phyloP scores from a whole-genome alignment of 2,113 vertebrate species.

The Paedocypris sp. region DNA sequence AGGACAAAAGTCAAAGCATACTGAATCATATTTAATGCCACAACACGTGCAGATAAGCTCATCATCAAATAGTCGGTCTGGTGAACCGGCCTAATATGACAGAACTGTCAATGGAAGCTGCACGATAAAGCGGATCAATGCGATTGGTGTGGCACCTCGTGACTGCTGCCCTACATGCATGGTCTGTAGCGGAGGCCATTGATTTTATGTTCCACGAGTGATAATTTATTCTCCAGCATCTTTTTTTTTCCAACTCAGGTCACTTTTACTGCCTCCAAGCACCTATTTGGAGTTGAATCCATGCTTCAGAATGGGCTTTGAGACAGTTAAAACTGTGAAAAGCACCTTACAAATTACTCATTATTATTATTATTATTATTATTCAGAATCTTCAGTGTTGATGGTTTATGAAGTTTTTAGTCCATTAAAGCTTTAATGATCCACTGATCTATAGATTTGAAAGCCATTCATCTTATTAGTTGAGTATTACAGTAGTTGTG shows the following conservation, averaged over 20 bases:
- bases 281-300: background rate
- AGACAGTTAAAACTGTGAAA: too few relatives aligned
- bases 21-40: background rate
- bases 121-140: constrained; percentile 18
- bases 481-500: too few relatives aligned
- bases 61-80: constrained; percentile 12
- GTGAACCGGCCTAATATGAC: constrained; percentile 6
- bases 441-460: background rate
- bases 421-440: constrained; percentile 1
- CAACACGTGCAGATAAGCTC: background rate
- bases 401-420: constrained; percentile 12
- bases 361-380: too few relatives aligned
- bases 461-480: too few relatives aligned
- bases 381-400: too few relatives aligned
- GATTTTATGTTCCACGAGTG: constrained; percentile 4
- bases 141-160: background rate
- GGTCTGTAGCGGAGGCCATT: background rate
- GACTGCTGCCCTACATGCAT: constrained; percentile 7
- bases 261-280: background rate
- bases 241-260: background rate
- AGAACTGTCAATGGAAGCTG: background rate
- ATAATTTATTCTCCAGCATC: background rate
- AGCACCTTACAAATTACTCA: too few relatives aligned
- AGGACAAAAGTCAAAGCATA: background rate
- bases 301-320: too few relatives aligned